Evolutionary conservation across 2,113 vertebrate species (phyloP).

Genomic region (Callionymus lyra): DNA sequence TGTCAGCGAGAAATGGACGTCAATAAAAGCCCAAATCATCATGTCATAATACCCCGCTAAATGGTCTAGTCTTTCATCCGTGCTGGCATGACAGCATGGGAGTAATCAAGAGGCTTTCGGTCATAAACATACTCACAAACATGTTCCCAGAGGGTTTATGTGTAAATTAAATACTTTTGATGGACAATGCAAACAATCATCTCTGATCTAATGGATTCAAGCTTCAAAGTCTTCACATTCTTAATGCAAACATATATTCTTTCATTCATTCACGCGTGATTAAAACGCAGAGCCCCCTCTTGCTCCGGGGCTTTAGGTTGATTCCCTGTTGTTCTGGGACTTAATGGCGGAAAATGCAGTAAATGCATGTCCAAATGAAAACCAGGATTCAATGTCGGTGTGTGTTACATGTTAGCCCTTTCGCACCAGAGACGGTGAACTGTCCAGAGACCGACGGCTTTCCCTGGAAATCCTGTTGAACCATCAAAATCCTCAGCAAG

Average conservation of each 20-base stretch:
- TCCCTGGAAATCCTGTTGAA: slow-evolving; percentile 60
- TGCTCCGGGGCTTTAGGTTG: slow-evolving; percentile 29
- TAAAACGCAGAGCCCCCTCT: slow-evolving; percentile 17
- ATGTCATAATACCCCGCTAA: too few species aligned
- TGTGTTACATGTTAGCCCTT: slow-evolving; percentile 44
- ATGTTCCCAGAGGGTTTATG: slow-evolving; percentile 29
- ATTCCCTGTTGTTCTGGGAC: slow-evolving; percentile 41
- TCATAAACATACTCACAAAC: not conserved
- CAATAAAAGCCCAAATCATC: too few species aligned
- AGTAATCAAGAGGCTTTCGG: too few species aligned
- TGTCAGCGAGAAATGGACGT: too few species aligned
- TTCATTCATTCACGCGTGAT: slow-evolving; percentile 13
- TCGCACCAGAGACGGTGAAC: slow-evolving; percentile 35
- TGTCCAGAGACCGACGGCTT: slow-evolving; percentile 34
- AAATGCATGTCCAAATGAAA: slow-evolving; percentile 52
- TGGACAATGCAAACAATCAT: slow-evolving; percentile 10
- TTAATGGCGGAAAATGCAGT: slow-evolving; percentile 49
- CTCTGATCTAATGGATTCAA: slow-evolving; percentile 44
- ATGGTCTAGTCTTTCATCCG: too few species aligned
- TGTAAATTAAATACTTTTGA: not conserved
- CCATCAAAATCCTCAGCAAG: too few species aligned
- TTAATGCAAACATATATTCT: slow-evolving; percentile 13
- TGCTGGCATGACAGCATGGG: too few species aligned
- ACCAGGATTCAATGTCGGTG: slow-evolving; percentile 48
- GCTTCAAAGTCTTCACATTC: slow-evolving; percentile 25